A percentile compares a stretch with the other conserved stretches of the same genome.
These are phyloP conservation scores for Orestias chungarensis DNA, from an alignment of 2,797 vertebrate genomes.

Conservation along the genomic window DNA sequence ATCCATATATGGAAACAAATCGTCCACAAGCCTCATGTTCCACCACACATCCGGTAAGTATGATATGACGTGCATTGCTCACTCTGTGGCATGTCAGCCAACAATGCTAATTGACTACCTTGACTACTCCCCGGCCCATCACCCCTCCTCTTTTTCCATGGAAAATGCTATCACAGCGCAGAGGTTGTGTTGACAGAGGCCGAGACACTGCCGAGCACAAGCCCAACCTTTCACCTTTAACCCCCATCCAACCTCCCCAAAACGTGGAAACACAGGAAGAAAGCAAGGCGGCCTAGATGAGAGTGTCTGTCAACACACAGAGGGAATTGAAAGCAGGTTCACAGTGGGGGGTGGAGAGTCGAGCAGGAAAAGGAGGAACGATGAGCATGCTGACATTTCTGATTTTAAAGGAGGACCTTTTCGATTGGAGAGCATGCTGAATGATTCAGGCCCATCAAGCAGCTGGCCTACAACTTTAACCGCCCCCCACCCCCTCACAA, in stretches of 20 bases:
- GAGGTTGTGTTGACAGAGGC: slow-evolving; percentile 76
- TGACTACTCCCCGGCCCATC: slow-evolving; percentile 23
- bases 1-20: not conserved
- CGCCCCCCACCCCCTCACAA: slow-evolving; percentile 17
- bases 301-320: slow-evolving; percentile 72
- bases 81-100: slow-evolving; percentile 42
- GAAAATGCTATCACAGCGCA: slow-evolving; percentile 64
- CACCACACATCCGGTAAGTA: not conserved
- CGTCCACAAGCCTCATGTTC: slow-evolving; percentile 1
- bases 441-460: slow-evolving; percentile 56
- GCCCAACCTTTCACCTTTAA: slow-evolving; percentile 71
- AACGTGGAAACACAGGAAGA: slow-evolving; percentile 74
- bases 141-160: slow-evolving; percentile 37
- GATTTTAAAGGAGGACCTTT: slow-evolving; percentile 51
- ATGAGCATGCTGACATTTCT: slow-evolving; percentile 47
- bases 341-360: slow-evolving; percentile 7
- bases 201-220: slow-evolving; percentile 61
- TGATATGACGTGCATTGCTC: slow-evolving; percentile 19
- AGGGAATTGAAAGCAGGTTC: slow-evolving; percentile 69
- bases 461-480: slow-evolving; percentile 39
- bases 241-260: slow-evolving; percentile 38
- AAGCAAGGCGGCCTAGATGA: slow-evolving; percentile 71
- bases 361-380: slow-evolving; percentile 16
- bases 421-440: slow-evolving; percentile 49
- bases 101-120: slow-evolving; percentile 62